These are phyloP conservation scores for Onchidella celtica DNA, from an alignment of 2,888 invertebrate species.

Conservation along the genomic window DNA sequence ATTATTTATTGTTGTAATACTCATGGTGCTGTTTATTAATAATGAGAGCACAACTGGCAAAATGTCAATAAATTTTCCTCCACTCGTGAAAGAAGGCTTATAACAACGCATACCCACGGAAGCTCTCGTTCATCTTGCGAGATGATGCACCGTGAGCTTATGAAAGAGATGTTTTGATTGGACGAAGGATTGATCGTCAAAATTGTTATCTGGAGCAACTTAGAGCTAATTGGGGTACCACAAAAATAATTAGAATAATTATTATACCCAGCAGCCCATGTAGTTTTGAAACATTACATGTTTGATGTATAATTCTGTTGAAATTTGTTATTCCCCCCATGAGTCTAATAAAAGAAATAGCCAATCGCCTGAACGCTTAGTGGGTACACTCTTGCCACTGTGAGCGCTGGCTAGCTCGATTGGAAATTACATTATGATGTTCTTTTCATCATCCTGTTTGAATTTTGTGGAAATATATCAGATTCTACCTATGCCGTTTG, in stretches of 20 bases:
- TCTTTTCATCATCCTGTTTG: not conserved
- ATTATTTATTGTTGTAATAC: too few species aligned
- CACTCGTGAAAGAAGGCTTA: too few species aligned
- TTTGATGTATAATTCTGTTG: not conserved
- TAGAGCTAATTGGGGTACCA: not conserved
- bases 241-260: not conserved
- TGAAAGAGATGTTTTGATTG: constrained; percentile 38
- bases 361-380: constrained; percentile 45
- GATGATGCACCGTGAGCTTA: constrained; percentile 11
- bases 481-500: constrained; percentile 9
- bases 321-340: not conserved
- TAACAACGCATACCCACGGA: not conserved
- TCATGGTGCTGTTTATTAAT: too few species aligned
- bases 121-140: constrained; percentile 30
- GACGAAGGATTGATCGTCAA: constrained; percentile 3
- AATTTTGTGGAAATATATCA: constrained; percentile 11
- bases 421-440: constrained; percentile 45
- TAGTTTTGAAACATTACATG: not conserved
- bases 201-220: constrained; percentile 31
- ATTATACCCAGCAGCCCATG: not conserved
- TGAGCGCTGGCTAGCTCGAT: constrained; percentile 46
- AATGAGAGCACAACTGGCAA: too few species aligned
- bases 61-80: too few species aligned
- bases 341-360: constrained; percentile 45
- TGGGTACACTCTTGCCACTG: constrained; percentile 30